Conservation (phyloP, 1,140 invertebrate genomes). For the Triops cancriformis region DNA sequence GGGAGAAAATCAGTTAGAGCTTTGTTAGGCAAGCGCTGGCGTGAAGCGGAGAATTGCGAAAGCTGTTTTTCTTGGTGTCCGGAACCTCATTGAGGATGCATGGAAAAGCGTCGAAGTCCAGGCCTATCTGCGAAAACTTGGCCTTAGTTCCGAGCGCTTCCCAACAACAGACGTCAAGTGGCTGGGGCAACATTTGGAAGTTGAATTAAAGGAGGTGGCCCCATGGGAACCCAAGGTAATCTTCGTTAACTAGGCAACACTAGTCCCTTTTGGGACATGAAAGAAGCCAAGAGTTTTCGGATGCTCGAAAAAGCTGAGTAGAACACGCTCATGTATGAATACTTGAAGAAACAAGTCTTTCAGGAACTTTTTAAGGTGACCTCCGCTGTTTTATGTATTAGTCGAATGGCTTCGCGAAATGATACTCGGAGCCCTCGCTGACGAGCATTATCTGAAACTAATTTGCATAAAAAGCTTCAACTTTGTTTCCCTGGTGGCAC, state of each 20-base stretch:
- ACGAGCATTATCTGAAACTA: not conserved
- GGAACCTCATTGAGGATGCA: slow-evolving; percentile 5
- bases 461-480: not conserved
- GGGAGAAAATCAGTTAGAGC: not conserved
- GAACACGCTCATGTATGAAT: not conserved
- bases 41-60: not conserved
- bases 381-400: not conserved
- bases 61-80: not conserved
- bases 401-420: not conserved
- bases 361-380: not conserved
- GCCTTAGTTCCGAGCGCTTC: not conserved
- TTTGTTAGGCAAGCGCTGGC: not conserved
- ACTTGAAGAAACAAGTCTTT: not conserved
- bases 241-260: slow-evolving; percentile 13
- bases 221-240: slow-evolving; percentile 3
- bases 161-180: slow-evolving; percentile 4
- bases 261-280: not conserved
- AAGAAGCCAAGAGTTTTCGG: not conserved
- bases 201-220: not conserved
- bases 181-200: slow-evolving; percentile 3
- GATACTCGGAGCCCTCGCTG: not conserved
- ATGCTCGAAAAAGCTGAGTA: not conserved
- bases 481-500: too few relatives aligned
- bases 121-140: not conserved
- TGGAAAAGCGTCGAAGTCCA: slow-evolving; percentile 5